Base-by-base conservation (phyloP, 2,797 vertebrate species). In the Fistularia tabacaria region DNA sequence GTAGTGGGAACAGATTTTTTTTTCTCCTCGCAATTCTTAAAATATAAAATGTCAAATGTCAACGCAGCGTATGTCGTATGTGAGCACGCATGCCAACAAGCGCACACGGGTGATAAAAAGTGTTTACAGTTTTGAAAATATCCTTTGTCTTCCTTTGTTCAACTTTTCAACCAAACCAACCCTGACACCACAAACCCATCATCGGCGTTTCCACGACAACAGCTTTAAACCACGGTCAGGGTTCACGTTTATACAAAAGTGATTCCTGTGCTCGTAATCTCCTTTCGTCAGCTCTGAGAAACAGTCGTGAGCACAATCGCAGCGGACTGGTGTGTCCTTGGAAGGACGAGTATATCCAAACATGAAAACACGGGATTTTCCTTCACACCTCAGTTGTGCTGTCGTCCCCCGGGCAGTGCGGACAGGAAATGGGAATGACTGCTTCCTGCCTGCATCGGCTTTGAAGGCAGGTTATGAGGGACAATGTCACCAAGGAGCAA, bases 361-460 rank as follows among this genome's bases (percentile, higher is more conserved):
- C 80, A 73, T 40, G 39, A 49, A 54, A 64, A 66, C 69, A 56
- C 36, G 10, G 11, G 15, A 63, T 69, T 81, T 77, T 76, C 80
- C 82, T 74, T 86, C 69, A 70, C 87, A 77, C 83, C 71, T 84
- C 71, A 10, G 73, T 71, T 72, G 71, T 47, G 66, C 58, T 41
- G 37, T 64, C 69, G 10, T 71, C 80, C 80, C 13, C 7, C 25
- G 80, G 73, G 86, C 61, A 51, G 39, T 38, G 43, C 49, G 39
- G 79, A 82, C 86, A 87, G 90, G 90, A 91, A 90, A 75, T 82
- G 69, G 79, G 82, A 85, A 84, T 81, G 75, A 85, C 75, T 75
- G 84, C 86, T 89, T 91, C 89, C 90, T 91, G 88, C 73, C 59
- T 38, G 56, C 47, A 69, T 36, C 9, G 47, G 54, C 84, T 90